Conservation (phyloP, 2,113 vertebrate genomes). For the Paradisaea rubra region DNA sequence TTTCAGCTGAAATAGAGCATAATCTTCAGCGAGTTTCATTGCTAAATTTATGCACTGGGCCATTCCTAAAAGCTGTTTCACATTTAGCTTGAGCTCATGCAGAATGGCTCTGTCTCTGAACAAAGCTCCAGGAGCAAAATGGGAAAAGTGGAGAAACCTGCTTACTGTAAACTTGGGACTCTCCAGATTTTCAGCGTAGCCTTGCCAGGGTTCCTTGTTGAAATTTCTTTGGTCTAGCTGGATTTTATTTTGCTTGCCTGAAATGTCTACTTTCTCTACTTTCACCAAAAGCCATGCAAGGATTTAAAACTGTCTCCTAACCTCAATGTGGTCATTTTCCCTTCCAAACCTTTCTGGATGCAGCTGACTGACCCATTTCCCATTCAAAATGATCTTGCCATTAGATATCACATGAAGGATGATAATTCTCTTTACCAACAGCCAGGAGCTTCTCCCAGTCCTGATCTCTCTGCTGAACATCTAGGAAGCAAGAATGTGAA, state of each 20-base stretch:
- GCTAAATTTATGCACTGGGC: neutral
- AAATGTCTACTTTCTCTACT: neutral
- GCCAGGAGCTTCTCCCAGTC: neutral
- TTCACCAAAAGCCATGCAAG: neutral
- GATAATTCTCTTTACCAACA: neutral
- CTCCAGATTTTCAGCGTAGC: neutral
- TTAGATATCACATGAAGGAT: neutral
- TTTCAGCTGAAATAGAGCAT: neutral
- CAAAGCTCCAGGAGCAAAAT: neutral
- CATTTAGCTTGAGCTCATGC: neutral
- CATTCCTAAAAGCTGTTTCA: neutral
- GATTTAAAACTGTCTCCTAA: neutral
- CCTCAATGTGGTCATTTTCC: neutral
- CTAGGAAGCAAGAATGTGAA: neutral
- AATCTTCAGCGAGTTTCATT: neutral
- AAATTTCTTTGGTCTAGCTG: neutral
- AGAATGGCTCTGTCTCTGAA: neutral
- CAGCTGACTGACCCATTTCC: neutral
- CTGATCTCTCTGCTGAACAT: neutral
- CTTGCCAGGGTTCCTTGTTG: neutral
- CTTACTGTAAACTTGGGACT: neutral
- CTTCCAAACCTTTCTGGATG: neutral
- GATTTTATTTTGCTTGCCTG: neutral
- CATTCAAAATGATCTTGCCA: neutral
- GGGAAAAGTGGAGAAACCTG: neutral